Percentiles rank a stretch among this genome's conserved stretches.
Conservation (phyloP, 2,888 invertebrate species). For the Abrostola tripartita region DNA sequence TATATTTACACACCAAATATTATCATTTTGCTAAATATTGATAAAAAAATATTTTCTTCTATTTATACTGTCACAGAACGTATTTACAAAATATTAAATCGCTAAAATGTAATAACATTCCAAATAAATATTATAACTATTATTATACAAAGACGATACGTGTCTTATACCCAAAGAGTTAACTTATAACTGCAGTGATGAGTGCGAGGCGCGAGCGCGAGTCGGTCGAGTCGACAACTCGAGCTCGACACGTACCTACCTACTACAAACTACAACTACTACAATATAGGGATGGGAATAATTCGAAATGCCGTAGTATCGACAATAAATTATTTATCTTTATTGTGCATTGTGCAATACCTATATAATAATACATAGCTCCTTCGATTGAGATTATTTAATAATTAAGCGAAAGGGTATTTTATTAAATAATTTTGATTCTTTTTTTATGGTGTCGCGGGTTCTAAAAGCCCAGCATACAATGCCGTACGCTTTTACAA, state of each 20-base stretch:
- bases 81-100: neutral
- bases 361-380: too few species aligned
- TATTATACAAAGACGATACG: conserved; percentile 27
- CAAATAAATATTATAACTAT: conserved; percentile 33
- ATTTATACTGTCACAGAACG: conserved; percentile 1
- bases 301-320: too few species aligned
- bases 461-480: too few species aligned
- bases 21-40: conserved; percentile 37
- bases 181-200: neutral
- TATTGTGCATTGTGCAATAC: too few species aligned
- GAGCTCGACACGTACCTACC: neutral
- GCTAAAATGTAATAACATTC: conserved; percentile 36
- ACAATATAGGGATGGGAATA: neutral
- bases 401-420: too few species aligned
- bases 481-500: too few species aligned
- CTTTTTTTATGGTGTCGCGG: too few species aligned
- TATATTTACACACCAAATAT: conserved; percentile 58
- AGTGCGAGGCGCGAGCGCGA: neutral
- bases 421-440: too few species aligned
- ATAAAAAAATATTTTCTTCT: neutral
- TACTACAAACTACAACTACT: neutral
- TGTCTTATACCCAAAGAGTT: conserved; percentile 35
- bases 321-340: too few species aligned
- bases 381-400: too few species aligned
- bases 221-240: neutral